These are phyloP conservation scores for Benitochromis conjunctus DNA, from an alignment of 2,113 vertebrate species.

Conservation along the genomic window DNA sequence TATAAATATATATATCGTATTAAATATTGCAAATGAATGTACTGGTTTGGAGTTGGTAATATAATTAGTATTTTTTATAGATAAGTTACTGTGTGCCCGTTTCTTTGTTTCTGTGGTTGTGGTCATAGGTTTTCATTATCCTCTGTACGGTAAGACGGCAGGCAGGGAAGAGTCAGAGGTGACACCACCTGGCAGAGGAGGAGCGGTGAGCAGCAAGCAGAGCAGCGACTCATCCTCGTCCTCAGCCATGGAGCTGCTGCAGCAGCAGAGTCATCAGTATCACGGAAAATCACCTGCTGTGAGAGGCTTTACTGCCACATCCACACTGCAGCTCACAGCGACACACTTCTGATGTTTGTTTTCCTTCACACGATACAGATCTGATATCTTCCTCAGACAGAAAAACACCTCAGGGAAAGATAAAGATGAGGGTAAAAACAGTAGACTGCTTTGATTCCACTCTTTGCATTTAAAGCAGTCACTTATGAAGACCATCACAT, in stretches of 20 bases:
- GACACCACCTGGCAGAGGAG: slow-evolving; percentile 81
- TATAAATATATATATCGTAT: not conserved
- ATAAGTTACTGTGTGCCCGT: not conserved
- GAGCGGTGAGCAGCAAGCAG: slow-evolving; percentile 79
- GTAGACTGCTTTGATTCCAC: not conserved
- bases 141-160: slow-evolving; percentile 95
- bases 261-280: slow-evolving; percentile 89
- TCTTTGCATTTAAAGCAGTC: not conserved
- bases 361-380: not conserved
- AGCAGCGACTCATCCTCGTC: slow-evolving; percentile 76
- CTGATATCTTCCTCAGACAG: not conserved
- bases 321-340: not conserved
- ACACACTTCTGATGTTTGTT: not conserved
- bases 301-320: slow-evolving; percentile 53
- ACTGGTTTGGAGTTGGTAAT: not conserved
- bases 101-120: not conserved
- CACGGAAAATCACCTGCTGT: slow-evolving; percentile 93
- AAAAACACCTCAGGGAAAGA: not conserved
- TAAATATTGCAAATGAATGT: not conserved
- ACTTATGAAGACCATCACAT: not conserved
- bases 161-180: slow-evolving; percentile 93
- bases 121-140: slow-evolving; percentile 89
- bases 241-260: slow-evolving; percentile 89
- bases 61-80: not conserved
- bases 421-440: not conserved